These are phyloP conservation scores for Phallusia fumigata DNA, from an alignment of 23 tunicate genomes.

Conservation along the genomic window DNA sequence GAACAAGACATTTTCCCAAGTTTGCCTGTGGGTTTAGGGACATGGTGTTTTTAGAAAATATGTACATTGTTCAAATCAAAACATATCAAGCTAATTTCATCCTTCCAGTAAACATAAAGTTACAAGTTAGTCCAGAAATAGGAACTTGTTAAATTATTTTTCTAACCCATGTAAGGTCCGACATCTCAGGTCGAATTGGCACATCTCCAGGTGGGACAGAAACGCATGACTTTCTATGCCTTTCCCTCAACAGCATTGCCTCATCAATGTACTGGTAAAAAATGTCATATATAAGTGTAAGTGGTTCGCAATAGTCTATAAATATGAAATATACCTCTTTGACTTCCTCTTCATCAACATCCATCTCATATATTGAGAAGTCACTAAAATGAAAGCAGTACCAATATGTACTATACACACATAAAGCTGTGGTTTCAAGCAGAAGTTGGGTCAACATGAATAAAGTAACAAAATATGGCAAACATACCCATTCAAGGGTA, in stretches of 20 bases:
- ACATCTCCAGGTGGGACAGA: conserved; percentile 41
- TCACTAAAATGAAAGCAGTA: conserved; percentile 25
- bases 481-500: too few species aligned
- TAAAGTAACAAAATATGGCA: too few species aligned
- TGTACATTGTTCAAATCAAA: too few species aligned
- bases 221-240: conserved; percentile 34
- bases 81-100: too few species aligned
- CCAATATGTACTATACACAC: too few species aligned
- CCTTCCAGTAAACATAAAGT: too few species aligned
- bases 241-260: conserved; percentile 49
- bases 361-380: conserved; percentile 43
- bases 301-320: not conserved
- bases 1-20: conserved; percentile 23
- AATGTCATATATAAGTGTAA: too few species aligned
- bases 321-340: conserved; percentile 23
- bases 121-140: too few species aligned
- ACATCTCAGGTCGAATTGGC: conserved; percentile 16
- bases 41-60: too few species aligned
- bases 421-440: too few species aligned
- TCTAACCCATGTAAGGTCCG: conserved; percentile 52
- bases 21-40: not conserved
- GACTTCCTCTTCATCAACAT: conserved; percentile 42
- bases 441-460: too few species aligned
- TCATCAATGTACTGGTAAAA: conserved; percentile 48
- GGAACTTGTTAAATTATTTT: not conserved